Base-by-base conservation (phyloP, 2,113 vertebrate genomes). In the Zapus hudsonius region DNA sequence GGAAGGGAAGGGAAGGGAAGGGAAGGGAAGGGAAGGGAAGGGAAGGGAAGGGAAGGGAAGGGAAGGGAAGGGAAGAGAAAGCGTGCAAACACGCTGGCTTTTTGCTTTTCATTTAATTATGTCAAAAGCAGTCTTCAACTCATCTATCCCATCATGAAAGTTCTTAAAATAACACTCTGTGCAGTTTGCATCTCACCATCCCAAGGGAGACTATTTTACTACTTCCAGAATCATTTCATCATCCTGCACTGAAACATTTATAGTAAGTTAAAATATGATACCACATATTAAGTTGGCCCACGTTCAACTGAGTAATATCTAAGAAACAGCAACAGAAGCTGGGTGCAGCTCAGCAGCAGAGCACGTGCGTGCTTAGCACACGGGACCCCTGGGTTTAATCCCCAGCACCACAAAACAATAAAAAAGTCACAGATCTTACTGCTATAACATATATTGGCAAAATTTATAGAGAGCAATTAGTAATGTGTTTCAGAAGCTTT, bases 251-350 rank as follows among this genome's bases (percentile, higher is more conserved):
- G 63, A 92, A 90, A 90, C 23, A 88, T 87, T 69, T 82, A 63
- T 80, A 94, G 69, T 69, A 95, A 95, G 82, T 91, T 89, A 91
- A 92, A 94, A 89, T 92, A 42, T 66, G 36, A 87, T 47, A 64
- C 22, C 47, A 84, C 19, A 61, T 81, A 94, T 75, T 66, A 81
- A 69, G n/a, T 27, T 93, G 80, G 69, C 74, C 85, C 78, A 94
- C 52, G 57, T 63, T 90, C 79, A 86, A 85, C 29, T 82, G n/a
- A 82, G 9, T 63, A 94, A 84, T 55, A 36, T 57, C 33, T 44
- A 89, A 86, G 36, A 47, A 82, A 70, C 31, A 87, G 64, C 22
- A 90, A 64, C 42, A 75, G 40, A 47, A 72, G 22, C 23, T 69
- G 47, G 36, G 55, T n/a, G 47, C 33, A 82, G 57, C 40, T 83